Evolutionary conservation across 2,113 vertebrate genomes (phyloP).

Genomic region (Damaliscus lunatus): DNA sequence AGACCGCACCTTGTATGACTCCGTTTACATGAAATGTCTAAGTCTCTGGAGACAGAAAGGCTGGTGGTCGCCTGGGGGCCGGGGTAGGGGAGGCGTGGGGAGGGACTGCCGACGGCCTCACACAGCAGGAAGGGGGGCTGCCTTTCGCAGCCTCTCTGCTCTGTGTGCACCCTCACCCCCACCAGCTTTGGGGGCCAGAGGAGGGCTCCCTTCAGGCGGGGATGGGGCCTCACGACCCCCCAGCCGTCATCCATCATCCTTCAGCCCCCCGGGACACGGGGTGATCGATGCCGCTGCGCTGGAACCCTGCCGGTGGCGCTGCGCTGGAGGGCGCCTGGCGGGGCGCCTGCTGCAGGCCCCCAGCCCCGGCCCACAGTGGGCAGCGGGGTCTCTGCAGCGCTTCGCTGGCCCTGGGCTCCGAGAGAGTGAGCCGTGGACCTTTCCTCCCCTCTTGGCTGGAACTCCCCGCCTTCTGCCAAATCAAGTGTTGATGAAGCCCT

Average conservation of each 20-base stretch:
- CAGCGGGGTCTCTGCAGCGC: neutral
- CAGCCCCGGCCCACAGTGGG: too few relatives aligned
- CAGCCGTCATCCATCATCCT: neutral
- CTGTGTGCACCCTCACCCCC: neutral
- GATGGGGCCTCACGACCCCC: neutral
- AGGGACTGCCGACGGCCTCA: neutral
- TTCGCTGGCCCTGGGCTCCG: neutral
- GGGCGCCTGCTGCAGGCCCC: neutral
- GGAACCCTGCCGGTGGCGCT: neutral
- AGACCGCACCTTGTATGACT: neutral
- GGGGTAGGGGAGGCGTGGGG: neutral
- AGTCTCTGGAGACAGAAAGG: neutral
- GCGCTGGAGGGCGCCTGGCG: neutral
- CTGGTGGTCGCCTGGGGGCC: neutral
- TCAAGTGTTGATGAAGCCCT: slow-evolving; percentile 7
- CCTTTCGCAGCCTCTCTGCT: neutral
- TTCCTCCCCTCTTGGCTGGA: neutral
- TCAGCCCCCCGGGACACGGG: neutral
- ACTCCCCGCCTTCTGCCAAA: neutral
- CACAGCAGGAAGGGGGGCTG: neutral
- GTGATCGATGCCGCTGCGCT: neutral
- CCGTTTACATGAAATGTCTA: neutral
- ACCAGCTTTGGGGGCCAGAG: neutral
- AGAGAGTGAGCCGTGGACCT: neutral
- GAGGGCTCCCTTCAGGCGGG: neutral